A percentile compares a stretch with the other conserved stretches of the same genome.
These are phyloP conservation scores for Hylaea fasciaria DNA, from an alignment of 2,888 invertebrate genomes.

Conservation along the genomic window DNA sequence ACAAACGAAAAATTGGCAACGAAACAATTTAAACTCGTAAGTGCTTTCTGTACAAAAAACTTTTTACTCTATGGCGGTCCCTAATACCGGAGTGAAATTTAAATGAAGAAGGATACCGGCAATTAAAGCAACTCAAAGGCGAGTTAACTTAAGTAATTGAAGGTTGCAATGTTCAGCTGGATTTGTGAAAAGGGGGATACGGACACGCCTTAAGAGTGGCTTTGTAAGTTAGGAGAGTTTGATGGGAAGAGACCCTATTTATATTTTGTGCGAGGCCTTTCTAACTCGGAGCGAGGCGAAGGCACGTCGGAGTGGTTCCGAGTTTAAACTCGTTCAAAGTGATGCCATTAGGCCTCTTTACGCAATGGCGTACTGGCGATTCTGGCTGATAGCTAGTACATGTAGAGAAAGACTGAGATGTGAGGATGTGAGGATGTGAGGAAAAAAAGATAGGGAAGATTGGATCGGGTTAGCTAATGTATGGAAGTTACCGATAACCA, in stretches of 20 bases:
- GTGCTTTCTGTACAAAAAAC: not conserved
- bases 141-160: constrained; percentile 68
- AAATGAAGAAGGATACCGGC: constrained; percentile 63
- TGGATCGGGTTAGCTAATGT: too few species aligned
- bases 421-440: too few species aligned
- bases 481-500: too few species aligned
- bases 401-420: too few species aligned
- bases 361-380: not conserved
- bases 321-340: not conserved
- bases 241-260: constrained; percentile 14
- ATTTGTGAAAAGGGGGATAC: constrained; percentile 49
- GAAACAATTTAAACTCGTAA: not conserved
- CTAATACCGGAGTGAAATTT: constrained; percentile 56
- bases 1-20: too few species aligned
- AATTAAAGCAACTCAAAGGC: constrained; percentile 64
- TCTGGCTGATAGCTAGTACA: too few species aligned
- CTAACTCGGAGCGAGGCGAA: not conserved
- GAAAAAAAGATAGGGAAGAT: too few species aligned
- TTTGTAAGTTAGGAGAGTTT: constrained; percentile 17
- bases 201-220: constrained; percentile 12
- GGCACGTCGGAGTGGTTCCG: too few species aligned
- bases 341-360: not conserved
- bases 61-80: constrained; percentile 39
- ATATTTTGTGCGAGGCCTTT: constrained; percentile 4
- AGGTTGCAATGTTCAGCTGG: constrained; percentile 60